Evolutionary conservation across 1,140 invertebrate species (phyloP), one percentile per base, ranked within the genome.

Genomic region (Tribolium castaneum): DNA sequence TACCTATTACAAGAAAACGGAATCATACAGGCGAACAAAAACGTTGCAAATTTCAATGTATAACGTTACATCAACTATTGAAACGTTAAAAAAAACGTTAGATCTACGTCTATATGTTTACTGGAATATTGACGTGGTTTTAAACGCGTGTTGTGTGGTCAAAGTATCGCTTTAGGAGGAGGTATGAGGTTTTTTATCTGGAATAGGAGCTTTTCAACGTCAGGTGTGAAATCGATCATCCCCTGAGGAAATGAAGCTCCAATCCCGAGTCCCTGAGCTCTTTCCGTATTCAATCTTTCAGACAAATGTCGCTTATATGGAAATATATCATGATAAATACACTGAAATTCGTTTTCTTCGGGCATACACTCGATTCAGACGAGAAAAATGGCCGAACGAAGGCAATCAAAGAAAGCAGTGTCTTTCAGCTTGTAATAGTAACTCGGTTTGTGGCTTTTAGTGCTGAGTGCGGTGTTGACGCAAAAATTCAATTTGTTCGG

Each of bases 211-310:
- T 54, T 73, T 73, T 73, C 52, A 73, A 73, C 50, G 71, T 52
- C 71, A 73, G 49, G 71, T 73, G 71, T 73, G 71, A 73, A 73
- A 73, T 73, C 71, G 71, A 73, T 73, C 71, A 73, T 73, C 50
- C 45, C 52, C 71, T 52, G 12, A 52, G 71, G 71, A 54, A 73
- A 73, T 73, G 50, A 73, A 73, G 49, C 71, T 52, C 49, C 52
- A 73, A 52, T 73, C 71, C 71, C 50, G 25, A 50, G 71, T 35
- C 45, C 25, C 49, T 12, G 49, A 52, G 71, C 52, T 72, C 50
- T 72, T 72, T 72, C 39, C 70, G 39, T 50, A 72, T 72, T 72
- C 70, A 72, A 72, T 72, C 70, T 72, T 72, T 50, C 50, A 72
- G 70, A 72, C 70, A 72, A 72, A 72, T 72, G 70, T 72, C 70